These are phyloP conservation scores for Mesocentrotus franciscanus DNA, from an alignment of 53 echinoderm and acorn worm species.

Conservation along the genomic window DNA sequence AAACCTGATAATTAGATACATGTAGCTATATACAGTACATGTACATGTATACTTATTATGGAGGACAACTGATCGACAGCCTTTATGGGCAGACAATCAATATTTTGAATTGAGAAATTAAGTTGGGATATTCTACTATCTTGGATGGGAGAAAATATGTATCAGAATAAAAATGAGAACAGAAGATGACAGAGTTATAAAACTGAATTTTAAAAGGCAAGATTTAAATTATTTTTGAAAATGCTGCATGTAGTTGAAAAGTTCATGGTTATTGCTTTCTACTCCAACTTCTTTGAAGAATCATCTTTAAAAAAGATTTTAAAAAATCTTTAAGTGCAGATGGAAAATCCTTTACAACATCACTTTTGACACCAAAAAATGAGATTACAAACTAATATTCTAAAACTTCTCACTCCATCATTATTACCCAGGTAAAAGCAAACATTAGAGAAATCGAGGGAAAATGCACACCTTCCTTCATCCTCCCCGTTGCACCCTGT, in stretches of 20 bases:
- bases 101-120: background rate
- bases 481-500: background rate
- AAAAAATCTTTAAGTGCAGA: background rate
- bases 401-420: background rate
- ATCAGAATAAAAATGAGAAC: background rate
- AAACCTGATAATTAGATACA: background rate
- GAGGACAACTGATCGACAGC: background rate
- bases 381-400: background rate
- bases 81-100: background rate
- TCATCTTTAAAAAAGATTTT: too few species aligned
- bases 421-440: background rate
- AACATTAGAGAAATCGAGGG: background rate
- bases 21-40: too few species aligned
- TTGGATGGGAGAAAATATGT: too few species aligned
- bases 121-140: background rate
- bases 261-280: too few species aligned
- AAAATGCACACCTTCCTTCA: background rate
- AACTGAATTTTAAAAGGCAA: too few species aligned
- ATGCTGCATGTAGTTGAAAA: too few species aligned
- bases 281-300: too few species aligned
- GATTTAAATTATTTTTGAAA: too few species aligned
- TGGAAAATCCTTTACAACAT: background rate
- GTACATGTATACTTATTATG: background rate
- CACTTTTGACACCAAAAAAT: background rate
- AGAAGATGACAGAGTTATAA: background rate